Evolutionary conservation across 2,888 invertebrate species (phyloP).

Genomic region (Latrodectus hesperus): DNA sequence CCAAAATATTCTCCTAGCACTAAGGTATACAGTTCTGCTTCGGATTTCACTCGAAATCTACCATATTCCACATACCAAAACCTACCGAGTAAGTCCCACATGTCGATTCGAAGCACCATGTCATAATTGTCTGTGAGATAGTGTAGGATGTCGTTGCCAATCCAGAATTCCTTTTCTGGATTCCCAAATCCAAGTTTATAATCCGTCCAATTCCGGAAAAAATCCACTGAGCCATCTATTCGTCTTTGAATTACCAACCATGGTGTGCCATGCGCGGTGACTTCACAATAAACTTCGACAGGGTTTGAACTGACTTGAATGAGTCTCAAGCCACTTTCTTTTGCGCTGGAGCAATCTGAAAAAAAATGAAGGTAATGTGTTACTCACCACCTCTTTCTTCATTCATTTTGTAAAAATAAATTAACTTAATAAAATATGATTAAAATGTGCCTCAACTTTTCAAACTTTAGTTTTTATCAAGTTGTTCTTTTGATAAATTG

Average conservation of each 20-base stretch:
- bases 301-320: slow-evolving; percentile 49
- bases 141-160: slow-evolving; percentile 89
- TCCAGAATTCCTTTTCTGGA: slow-evolving; percentile 82
- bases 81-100: slow-evolving; percentile 89
- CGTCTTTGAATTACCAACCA: slow-evolving; percentile 61
- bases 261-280: slow-evolving; percentile 3
- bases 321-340: slow-evolving; percentile 41
- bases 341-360: slow-evolving; percentile 57
- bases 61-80: slow-evolving; percentile 81
- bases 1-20: slow-evolving; percentile 86
- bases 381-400: neutral
- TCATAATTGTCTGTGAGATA: slow-evolving; percentile 84
- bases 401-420: neutral
- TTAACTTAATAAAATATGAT: neutral
- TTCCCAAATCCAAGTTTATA: slow-evolving; percentile 84
- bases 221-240: slow-evolving; percentile 73
- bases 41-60: slow-evolving; percentile 72
- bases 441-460: too few species aligned
- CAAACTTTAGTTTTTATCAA: too few species aligned
- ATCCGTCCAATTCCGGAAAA: slow-evolving; percentile 81
- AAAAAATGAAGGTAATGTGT: neutral
- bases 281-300: slow-evolving; percentile 57
- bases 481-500: too few species aligned
- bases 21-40: slow-evolving; percentile 73
- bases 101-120: slow-evolving; percentile 83